A percentile compares a stretch with the other conserved stretches of the same genome.
These are phyloP conservation scores for Puffinus mauretanicus DNA, from an alignment of 2,113 vertebrate genomes.

Conservation along the genomic window DNA sequence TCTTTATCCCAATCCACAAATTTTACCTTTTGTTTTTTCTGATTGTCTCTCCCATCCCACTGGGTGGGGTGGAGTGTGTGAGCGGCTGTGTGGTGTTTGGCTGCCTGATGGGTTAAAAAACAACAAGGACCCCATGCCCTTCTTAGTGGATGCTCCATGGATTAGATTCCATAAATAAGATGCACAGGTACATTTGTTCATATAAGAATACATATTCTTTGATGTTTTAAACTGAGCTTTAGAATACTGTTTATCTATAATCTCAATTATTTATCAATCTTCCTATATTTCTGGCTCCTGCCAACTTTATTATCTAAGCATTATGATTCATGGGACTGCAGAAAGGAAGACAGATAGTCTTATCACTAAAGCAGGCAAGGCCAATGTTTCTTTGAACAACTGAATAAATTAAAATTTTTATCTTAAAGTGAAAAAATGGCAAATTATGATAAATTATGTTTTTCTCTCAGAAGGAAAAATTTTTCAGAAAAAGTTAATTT, in stretches of 20 bases:
- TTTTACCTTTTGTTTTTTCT: too few relatives aligned
- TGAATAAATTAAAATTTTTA: neutral
- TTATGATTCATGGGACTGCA: neutral
- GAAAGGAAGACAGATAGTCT: neutral
- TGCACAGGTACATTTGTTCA: neutral
- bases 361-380: neutral
- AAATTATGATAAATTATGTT: neutral
- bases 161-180: neutral
- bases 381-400: neutral
- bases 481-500: neutral
- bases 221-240: neutral
- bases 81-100: too few relatives aligned
- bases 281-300: neutral
- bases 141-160: neutral
- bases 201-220: neutral
- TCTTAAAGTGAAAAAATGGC: neutral
- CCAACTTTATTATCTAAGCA: neutral
- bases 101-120: too few relatives aligned
- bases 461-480: neutral
- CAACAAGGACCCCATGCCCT: neutral
- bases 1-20: too few relatives aligned
- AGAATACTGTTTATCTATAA: neutral
- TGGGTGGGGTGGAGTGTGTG: too few relatives aligned
- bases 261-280: neutral
- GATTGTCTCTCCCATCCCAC: too few relatives aligned